These are phyloP conservation scores for Oxystoma pomonae DNA, from an alignment of 2,888 invertebrate genomes.

Conservation along the genomic window DNA sequence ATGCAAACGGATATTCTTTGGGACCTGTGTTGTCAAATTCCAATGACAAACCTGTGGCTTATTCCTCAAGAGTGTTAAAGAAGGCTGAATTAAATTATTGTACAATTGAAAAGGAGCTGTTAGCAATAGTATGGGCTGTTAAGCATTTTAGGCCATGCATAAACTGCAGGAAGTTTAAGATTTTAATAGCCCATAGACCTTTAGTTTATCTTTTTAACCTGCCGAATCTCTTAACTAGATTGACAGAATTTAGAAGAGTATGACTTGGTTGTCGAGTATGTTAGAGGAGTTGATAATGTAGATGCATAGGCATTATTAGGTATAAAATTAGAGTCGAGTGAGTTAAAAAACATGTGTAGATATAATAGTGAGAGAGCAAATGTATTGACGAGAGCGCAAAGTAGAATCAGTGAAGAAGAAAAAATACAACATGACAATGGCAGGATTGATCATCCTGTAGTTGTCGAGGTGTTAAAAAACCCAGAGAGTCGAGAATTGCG, in stretches of 20 bases:
- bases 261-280: slow-evolving; percentile 24
- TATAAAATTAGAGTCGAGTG: slow-evolving; percentile 11
- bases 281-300: slow-evolving; percentile 13
- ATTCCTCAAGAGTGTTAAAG: slow-evolving; percentile 19
- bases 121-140: slow-evolving; percentile 17
- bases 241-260: slow-evolving; percentile 28
- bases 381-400: slow-evolving; percentile 5
- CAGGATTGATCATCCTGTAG: slow-evolving; percentile 17
- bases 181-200: slow-evolving; percentile 26
- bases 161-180: slow-evolving; percentile 25
- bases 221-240: slow-evolving; percentile 26
- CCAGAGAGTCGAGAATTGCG: slow-evolving; percentile 7
- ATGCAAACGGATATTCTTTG: slow-evolving; percentile 1
- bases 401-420: slow-evolving; percentile 1
- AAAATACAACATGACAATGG: background rate
- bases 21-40: slow-evolving; percentile 23
- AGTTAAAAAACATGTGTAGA: slow-evolving; percentile 12
- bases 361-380: background rate
- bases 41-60: slow-evolving; percentile 20
- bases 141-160: slow-evolving; percentile 19
- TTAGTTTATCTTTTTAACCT: slow-evolving; percentile 26
- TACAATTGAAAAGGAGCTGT: slow-evolving; percentile 29
- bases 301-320: slow-evolving; percentile 17
- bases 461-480: slow-evolving; percentile 11
- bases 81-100: slow-evolving; percentile 29